These are phyloP conservation scores for Diuraphis noxia DNA, from an alignment of 1,140 invertebrate genomes.

Conservation along the genomic window DNA sequence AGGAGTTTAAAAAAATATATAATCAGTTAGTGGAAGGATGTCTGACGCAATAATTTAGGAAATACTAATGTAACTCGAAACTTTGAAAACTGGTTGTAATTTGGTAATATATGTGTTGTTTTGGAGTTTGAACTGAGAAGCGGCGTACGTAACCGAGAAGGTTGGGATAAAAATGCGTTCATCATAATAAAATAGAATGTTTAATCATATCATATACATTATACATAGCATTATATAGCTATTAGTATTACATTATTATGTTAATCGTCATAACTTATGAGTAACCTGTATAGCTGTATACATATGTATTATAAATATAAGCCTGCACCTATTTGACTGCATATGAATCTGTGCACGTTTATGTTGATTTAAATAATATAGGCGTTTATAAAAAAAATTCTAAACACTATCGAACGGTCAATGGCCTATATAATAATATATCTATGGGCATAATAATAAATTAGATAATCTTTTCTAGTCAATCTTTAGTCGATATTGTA, in stretches of 20 bases:
- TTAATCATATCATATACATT: neutral
- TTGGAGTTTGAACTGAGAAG: neutral
- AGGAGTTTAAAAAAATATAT: neutral
- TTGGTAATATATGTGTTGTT: neutral
- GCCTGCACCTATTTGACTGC: neutral
- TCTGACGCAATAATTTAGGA: neutral
- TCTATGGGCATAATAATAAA: neutral
- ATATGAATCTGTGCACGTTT: neutral
- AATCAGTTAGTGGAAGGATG: neutral
- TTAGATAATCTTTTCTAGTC: neutral
- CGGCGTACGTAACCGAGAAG: neutral
- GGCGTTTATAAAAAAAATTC: too few species aligned
- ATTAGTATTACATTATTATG: neutral
- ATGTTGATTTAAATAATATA: constrained; percentile 6
- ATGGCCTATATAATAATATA: neutral
- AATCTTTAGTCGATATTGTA: neutral
- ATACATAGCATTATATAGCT: neutral
- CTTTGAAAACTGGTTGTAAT: neutral
- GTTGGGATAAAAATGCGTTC: neutral
- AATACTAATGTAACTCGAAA: neutral
- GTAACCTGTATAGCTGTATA: neutral
- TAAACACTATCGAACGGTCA: neutral
- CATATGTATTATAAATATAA: neutral
- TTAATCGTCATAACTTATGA: neutral
- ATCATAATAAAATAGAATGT: neutral